A percentile compares a stretch with the other conserved stretches of the same genome.
Evolutionary conservation across 1,140 invertebrate species (phyloP).

Genomic region (Formica selysi): DNA sequence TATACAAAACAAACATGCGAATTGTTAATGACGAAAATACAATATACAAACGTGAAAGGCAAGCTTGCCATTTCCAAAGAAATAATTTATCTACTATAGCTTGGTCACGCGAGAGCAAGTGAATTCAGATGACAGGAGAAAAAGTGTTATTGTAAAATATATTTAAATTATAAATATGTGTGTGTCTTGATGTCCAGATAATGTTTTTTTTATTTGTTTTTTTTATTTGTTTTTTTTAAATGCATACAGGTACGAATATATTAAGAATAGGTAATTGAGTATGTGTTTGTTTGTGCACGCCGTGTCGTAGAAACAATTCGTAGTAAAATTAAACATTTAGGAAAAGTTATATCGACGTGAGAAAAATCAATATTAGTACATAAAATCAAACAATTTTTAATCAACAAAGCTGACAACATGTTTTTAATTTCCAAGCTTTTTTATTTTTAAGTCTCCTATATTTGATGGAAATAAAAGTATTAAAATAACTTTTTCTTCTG

Average conservation of each 20-base stretch:
- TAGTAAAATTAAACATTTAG: background rate
- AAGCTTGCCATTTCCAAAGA: slow-evolving; percentile 37
- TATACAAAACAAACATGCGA: background rate
- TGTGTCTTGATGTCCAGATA: background rate
- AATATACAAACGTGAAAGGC: slow-evolving; percentile 10
- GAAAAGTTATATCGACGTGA: background rate
- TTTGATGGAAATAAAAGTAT: slow-evolving; percentile 3
- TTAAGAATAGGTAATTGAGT: background rate
- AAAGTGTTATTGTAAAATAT: background rate
- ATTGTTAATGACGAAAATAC: slow-evolving; percentile 13
- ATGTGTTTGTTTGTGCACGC: no score
- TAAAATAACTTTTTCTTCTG: background rate
- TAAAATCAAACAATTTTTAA: background rate
- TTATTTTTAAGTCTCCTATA: background rate
- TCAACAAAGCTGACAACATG: background rate
- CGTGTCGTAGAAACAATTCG: background rate
- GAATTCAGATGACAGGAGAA: slow-evolving; percentile 39
- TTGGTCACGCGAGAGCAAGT: slow-evolving; percentile 8
- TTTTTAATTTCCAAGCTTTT: background rate
- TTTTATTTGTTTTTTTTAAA: background rate
- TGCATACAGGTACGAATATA: background rate
- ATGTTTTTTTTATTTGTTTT: background rate
- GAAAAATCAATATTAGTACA: background rate
- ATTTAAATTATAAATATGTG: background rate
- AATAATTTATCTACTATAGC: slow-evolving; percentile 64